Conservation (phyloP, 1,140 invertebrate species). For the Bombus pyrosoma region DNA sequence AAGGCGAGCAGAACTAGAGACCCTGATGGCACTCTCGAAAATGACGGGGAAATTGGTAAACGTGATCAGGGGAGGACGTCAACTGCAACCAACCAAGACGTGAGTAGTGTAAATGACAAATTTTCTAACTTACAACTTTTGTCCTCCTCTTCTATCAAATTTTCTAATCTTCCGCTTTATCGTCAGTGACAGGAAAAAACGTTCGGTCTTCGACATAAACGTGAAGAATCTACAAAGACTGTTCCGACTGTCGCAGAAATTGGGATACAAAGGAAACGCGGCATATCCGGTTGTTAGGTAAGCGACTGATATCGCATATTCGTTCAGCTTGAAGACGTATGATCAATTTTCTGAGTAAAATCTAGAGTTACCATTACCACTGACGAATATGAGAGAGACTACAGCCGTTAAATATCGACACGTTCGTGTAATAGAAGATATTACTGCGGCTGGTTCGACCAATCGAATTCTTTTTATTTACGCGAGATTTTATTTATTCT, state of each 20-base stretch:
- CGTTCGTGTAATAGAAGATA: background rate
- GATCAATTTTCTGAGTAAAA: background rate
- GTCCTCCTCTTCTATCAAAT: background rate
- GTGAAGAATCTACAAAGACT: background rate
- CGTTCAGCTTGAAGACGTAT: background rate
- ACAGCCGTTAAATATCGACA: background rate
- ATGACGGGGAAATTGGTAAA: conserved; percentile 72
- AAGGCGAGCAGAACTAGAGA: conserved; percentile 84
- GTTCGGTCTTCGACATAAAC: conserved; percentile 26
- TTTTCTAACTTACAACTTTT: background rate
- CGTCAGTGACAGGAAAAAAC: conserved; percentile 15
- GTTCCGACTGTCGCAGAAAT: background rate
- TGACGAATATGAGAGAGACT: too few relatives aligned
- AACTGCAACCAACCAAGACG: conserved; percentile 16
- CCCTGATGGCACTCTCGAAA: conserved; percentile 80
- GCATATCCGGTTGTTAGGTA: conserved; percentile 49
- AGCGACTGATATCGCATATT: background rate
- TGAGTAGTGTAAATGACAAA: conserved; percentile 12
- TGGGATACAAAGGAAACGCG: conserved; percentile 25
- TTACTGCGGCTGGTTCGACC: background rate
- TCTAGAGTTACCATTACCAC: background rate
- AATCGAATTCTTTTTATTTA: background rate
- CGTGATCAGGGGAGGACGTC: background rate
- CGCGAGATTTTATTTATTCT: too few relatives aligned
- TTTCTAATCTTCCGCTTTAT: background rate